Percentiles rank a stretch among this genome's conserved stretches.
phyloP scores from a whole-genome alignment of 2,888 invertebrate species.

The Apamea monoglypha region DNA sequence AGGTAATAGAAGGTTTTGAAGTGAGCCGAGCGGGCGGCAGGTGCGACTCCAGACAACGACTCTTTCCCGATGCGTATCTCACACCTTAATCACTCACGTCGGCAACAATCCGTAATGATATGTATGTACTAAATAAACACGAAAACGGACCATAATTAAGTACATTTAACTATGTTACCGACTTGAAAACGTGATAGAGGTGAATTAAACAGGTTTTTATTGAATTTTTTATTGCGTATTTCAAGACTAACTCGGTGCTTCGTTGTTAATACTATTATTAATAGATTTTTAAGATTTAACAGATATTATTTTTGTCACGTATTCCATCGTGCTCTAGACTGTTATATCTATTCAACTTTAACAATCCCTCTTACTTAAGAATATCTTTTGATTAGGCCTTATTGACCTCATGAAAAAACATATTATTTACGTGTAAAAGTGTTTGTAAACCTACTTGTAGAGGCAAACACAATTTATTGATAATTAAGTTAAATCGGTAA shows the following conservation, averaged over 20 bases:
- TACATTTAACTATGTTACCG: slow-evolving; percentile 75
- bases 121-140: slow-evolving; percentile 83
- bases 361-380: neutral
- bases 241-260: slow-evolving; percentile 41
- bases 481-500: slow-evolving; percentile 3
- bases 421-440: neutral
- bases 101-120: slow-evolving; percentile 82
- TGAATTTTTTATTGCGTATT: slow-evolving; percentile 51
- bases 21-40: slow-evolving; percentile 74
- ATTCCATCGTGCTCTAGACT: neutral
- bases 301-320: slow-evolving; percentile 18
- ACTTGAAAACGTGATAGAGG: slow-evolving; percentile 67
- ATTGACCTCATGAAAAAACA: neutral
- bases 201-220: slow-evolving; percentile 65
- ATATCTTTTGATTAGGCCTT: slow-evolving; percentile 1
- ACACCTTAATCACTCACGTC: slow-evolving; percentile 82
- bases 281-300: slow-evolving; percentile 26
- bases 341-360: neutral
- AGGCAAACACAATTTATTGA: neutral
- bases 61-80: slow-evolving; percentile 77
- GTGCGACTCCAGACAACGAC: slow-evolving; percentile 75
- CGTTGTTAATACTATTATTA: slow-evolving; percentile 48
- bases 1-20: slow-evolving; percentile 82
- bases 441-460: neutral
- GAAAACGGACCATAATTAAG: slow-evolving; percentile 77